Base-by-base conservation (phyloP, 1,140 invertebrate species). In the Spodoptera litura region DNA sequence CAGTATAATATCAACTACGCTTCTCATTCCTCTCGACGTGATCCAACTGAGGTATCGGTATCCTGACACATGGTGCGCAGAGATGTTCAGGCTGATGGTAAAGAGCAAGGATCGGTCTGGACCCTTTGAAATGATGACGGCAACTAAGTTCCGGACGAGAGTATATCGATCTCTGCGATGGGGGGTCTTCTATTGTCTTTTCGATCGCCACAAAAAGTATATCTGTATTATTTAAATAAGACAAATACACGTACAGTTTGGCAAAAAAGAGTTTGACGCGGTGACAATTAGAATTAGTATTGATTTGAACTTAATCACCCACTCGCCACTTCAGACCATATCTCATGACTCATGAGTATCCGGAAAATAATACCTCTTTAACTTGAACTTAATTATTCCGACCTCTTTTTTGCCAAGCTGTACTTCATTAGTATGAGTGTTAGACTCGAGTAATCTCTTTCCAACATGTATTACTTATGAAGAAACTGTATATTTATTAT, bases 1-100 rank as follows among this genome's bases (percentile, higher is more conserved):
- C 62, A 66, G 62, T 20, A 66, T 66, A 15, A 66, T 66, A 66
- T 66, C 62, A 66, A 66, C 62, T 15, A 20, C 62, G 10, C 62
- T 49, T 13, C 62, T 66, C 38, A 49, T 66, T 12, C 62, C 62
- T 20, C 62, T 66, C 3, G 62, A 66, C 20, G 38, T 66, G 38
- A 5, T 66, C 10, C 38, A 49, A 66, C 5, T 66, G 62, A 38
- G 62, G 35, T 49, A 20, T n/a, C 38, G 38, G 38, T 66, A 49
- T 20, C 38, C 62, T 1, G 62, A 66, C 15, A 49, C 62, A 2
- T 66, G 62, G 62, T 66, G 62, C 11, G 38, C 20, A 11, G 20
- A 66, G 13, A 66, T 66, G 62, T 66, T 66, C 38, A 38, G 62
- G 8, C 9, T 66, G 6, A 49, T 66, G 62, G 62, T 66, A 1